phyloP scores from a whole-genome alignment of 2,113 vertebrate species.

The Corythornis madagascariensis region DNA sequence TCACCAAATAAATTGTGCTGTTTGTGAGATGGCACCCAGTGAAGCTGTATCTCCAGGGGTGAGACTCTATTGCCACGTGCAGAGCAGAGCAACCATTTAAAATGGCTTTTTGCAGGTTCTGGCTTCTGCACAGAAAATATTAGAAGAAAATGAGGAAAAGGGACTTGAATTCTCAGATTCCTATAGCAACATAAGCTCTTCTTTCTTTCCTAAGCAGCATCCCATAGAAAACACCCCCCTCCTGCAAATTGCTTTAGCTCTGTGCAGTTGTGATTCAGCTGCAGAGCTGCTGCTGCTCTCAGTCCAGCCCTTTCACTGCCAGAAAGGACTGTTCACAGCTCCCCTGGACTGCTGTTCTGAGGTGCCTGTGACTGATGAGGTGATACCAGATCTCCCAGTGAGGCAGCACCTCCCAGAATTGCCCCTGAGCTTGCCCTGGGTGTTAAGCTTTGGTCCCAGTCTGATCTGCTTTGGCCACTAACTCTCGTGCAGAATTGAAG shows the following conservation, averaged over 20 bases:
- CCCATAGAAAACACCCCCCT: not conserved
- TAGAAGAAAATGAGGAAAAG: too few species aligned
- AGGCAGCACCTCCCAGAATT: not conserved
- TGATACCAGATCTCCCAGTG: not conserved
- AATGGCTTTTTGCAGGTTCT: not conserved
- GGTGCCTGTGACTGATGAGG: too few species aligned
- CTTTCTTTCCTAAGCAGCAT: not conserved
- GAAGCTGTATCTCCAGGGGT: rapidly evolving
- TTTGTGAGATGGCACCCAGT: not conserved
- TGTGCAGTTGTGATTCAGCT: not conserved
- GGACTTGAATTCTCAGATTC: not conserved
- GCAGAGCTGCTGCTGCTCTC: not conserved
- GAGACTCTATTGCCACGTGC: not conserved
- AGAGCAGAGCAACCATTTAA: not conserved
- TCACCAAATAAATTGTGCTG: not conserved
- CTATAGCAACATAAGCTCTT: not conserved
- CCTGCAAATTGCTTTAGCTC: not conserved
- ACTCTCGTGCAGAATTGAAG: not conserved
- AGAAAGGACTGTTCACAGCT: too few species aligned
- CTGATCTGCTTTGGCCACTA: not conserved
- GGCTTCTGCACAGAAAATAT: not conserved
- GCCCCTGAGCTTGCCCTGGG: not conserved
- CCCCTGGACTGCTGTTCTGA: not conserved
- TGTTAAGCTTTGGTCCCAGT: not conserved
- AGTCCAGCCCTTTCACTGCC: not conserved